A percentile compares a stretch with the other conserved stretches of the same genome.
Evolutionary conservation across 2,797 vertebrate species (phyloP).

Genomic region (Halcyon badia): DNA sequence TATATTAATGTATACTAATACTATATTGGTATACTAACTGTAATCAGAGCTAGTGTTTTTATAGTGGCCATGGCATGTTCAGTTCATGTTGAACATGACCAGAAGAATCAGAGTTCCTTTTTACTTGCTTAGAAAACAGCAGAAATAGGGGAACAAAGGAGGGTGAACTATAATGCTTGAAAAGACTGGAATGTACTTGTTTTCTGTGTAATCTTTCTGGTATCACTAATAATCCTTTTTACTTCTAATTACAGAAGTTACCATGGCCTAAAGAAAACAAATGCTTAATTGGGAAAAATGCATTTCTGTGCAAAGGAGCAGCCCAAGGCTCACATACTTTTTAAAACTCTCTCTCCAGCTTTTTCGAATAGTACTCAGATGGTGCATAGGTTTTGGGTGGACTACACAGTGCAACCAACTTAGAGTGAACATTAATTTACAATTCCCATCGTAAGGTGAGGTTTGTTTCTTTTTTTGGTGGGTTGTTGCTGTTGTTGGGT

Average conservation of each 20-base stretch:
- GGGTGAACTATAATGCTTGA: neutral
- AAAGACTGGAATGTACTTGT: neutral
- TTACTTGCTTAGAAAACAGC: neutral
- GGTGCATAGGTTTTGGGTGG: neutral
- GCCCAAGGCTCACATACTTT: neutral
- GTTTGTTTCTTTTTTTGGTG: neutral
- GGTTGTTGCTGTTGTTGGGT: no score
- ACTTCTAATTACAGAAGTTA: neutral
- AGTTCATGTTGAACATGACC: neutral
- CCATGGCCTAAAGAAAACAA: neutral
- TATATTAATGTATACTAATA: neutral
- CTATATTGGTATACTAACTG: neutral
- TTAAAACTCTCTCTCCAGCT: neutral
- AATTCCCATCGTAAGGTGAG: neutral
- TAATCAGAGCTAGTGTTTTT: neutral
- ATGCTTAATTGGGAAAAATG: neutral
- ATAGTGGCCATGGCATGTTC: neutral
- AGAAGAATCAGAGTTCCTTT: neutral
- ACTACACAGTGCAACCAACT: neutral
- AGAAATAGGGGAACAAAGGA: neutral
- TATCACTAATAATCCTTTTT: neutral
- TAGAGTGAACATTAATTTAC: neutral
- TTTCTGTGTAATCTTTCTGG: neutral
- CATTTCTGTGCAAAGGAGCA: neutral
- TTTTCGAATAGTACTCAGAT: neutral